Conservation (phyloP, 2,888 invertebrate genomes). For the Apoda limacodes region DNA sequence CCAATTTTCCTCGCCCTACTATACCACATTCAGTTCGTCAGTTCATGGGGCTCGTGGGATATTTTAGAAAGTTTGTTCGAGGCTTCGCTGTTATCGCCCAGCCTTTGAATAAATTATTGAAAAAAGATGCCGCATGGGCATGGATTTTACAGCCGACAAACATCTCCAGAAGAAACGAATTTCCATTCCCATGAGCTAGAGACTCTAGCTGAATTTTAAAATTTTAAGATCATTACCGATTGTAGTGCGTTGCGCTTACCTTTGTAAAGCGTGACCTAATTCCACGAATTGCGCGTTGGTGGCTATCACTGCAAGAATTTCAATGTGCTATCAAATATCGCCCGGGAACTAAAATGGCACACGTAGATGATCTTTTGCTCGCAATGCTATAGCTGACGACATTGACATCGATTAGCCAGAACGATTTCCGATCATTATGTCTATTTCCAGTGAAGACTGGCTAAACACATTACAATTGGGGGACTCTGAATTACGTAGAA, state of each 20-base stretch:
- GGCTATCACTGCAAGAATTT: slow-evolving; percentile 6
- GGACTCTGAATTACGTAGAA: too few species aligned
- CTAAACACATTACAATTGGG: too few species aligned
- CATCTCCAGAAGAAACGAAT: slow-evolving; percentile 16
- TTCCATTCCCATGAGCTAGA: too few species aligned
- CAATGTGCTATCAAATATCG: slow-evolving; percentile 6
- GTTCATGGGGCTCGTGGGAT: slow-evolving; percentile 16
- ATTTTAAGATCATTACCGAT: slow-evolving; percentile 6
- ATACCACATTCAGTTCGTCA: slow-evolving; percentile 14
- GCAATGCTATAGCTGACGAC: too few species aligned
- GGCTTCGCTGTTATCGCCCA: slow-evolving; percentile 15
- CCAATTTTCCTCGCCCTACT: slow-evolving; percentile 13
- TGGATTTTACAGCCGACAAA: slow-evolving; percentile 22
- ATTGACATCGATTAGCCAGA: too few species aligned
- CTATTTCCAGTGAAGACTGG: too few species aligned
- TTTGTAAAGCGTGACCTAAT: slow-evolving; percentile 5
- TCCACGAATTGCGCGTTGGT: slow-evolving; percentile 6
- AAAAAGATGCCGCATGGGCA: slow-evolving; percentile 12
- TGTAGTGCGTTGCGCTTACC: slow-evolving; percentile 9
- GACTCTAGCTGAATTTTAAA: slow-evolving; percentile 7
- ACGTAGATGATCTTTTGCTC: slow-evolving; percentile 9
- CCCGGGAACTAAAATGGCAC: slow-evolving; percentile 5
- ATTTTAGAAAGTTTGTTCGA: slow-evolving; percentile 20
- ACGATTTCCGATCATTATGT: too few species aligned
- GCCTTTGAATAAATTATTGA: slow-evolving; percentile 17